These are phyloP conservation scores for Ectropis grisescens DNA, from an alignment of 1,140 invertebrate genomes.

Conservation along the genomic window DNA sequence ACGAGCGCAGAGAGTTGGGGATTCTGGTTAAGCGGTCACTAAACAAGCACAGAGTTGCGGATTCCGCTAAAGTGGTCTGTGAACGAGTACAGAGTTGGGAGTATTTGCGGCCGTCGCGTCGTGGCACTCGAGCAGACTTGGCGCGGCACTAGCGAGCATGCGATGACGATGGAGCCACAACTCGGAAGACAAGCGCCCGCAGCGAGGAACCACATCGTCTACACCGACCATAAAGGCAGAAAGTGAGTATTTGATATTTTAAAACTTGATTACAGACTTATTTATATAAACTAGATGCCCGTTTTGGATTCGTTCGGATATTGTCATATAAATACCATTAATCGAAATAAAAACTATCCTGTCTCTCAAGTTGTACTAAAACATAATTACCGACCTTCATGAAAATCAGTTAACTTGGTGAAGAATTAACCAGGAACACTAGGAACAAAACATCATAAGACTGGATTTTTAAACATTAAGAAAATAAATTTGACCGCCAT, in stretches of 20 bases:
- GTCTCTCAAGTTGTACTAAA: no score
- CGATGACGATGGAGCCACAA: conserved; percentile 37
- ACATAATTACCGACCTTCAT: no score
- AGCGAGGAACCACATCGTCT: conserved; percentile 63
- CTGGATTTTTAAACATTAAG: no score
- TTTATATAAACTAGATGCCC: no score
- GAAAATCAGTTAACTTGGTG: no score
- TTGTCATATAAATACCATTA: no score
- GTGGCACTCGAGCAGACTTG: not conserved
- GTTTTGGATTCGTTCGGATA: no score
- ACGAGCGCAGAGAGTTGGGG: conserved; percentile 33
- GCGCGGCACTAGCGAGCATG: conserved; percentile 4
- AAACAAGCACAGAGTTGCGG: conserved; percentile 29
- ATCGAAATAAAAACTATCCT: no score
- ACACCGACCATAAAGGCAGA: conserved; percentile 66
- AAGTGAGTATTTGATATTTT: conserved; percentile 66
- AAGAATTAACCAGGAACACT: no score
- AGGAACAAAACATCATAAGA: no score
- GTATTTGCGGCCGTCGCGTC: not conserved
- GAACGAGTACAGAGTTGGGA: conserved; percentile 23
- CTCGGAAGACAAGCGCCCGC: conserved; percentile 39
- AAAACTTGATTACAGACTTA: no score
- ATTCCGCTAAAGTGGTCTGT: conserved; percentile 34
- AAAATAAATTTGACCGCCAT: no score
- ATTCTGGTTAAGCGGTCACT: conserved; percentile 35